phyloP scores from a whole-genome alignment of 2,797 vertebrate genomes.

The Microctenopoma stevenorrisi region DNA sequence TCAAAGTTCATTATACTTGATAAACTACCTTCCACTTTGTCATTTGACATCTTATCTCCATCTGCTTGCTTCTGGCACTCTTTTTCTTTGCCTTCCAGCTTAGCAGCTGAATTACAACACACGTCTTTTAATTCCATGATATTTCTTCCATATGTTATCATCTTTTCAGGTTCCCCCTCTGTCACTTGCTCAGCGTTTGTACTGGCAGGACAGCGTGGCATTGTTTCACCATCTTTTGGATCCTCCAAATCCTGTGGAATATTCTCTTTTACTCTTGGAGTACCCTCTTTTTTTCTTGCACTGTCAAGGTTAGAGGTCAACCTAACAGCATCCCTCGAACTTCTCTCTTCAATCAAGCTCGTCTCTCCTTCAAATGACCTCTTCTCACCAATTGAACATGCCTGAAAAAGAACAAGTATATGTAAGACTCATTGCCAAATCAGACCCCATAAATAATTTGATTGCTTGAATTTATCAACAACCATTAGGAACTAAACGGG shows the following conservation, averaged over 20 bases:
- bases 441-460: conserved; percentile 56
- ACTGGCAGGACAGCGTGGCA: conserved; percentile 16
- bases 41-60: conserved; percentile 23
- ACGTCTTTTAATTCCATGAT: conserved; percentile 21
- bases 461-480: conserved; percentile 36
- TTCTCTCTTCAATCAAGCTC: conserved; percentile 77
- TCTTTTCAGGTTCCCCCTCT: conserved; percentile 23
- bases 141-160: conserved; percentile 15
- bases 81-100: conserved; percentile 26
- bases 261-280: conserved; percentile 46
- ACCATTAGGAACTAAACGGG: conserved; percentile 7
- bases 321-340: conserved; percentile 65
- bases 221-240: conserved; percentile 36
- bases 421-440: conserved; percentile 77
- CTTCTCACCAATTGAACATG: conserved; percentile 75
- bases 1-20: conserved; percentile 44
- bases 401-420: conserved; percentile 84
- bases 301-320: conserved; percentile 64
- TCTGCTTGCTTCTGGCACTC: conserved; percentile 22
- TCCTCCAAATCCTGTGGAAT: conserved; percentile 52
- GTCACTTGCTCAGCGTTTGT: conserved; percentile 40
- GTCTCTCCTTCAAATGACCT: conserved; percentile 78
- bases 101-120: conserved; percentile 17
- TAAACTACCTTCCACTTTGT: conserved; percentile 31
- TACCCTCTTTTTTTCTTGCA: conserved; percentile 63